These are phyloP conservation scores for Anorthoa munda DNA, from an alignment of 2,888 invertebrate genomes.

Conservation along the genomic window DNA sequence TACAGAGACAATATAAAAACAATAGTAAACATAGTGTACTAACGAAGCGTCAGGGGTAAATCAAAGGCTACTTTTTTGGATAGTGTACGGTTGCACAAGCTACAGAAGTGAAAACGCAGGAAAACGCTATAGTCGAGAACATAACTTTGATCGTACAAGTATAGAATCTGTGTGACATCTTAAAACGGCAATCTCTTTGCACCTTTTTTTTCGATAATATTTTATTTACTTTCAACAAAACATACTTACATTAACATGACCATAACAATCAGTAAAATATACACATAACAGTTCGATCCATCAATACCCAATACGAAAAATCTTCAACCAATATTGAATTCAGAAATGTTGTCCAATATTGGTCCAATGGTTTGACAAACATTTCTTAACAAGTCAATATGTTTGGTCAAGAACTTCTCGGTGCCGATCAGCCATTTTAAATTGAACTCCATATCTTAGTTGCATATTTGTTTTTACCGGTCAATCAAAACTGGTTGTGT, in stretches of 20 bases:
- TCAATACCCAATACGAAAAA: constrained; percentile 39
- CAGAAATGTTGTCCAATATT: constrained; percentile 58
- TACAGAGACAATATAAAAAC: no score
- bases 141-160: no score
- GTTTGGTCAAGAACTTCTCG: constrained; percentile 70
- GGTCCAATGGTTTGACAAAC: constrained; percentile 64
- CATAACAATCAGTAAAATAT: constrained; percentile 24
- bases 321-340: constrained; percentile 42
- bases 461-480: constrained; percentile 36
- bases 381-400: constrained; percentile 73
- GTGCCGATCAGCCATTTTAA: constrained; percentile 66
- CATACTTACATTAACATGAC: constrained; percentile 6
- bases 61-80: neutral
- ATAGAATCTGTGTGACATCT: neutral
- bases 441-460: constrained; percentile 57
- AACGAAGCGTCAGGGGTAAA: no score
- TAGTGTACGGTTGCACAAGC: neutral
- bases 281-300: constrained; percentile 29
- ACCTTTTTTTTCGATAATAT: neutral
- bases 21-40: no score
- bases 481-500: constrained; percentile 66
- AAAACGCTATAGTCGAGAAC: no score
- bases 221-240: constrained; percentile 11
- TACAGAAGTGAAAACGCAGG: no score
- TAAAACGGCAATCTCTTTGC: neutral